A percentile compares a stretch with the other conserved stretches of the same genome.
Evolutionary conservation across 2,888 invertebrate genomes (phyloP).

Genomic region (Lumbricus terrestris): DNA sequence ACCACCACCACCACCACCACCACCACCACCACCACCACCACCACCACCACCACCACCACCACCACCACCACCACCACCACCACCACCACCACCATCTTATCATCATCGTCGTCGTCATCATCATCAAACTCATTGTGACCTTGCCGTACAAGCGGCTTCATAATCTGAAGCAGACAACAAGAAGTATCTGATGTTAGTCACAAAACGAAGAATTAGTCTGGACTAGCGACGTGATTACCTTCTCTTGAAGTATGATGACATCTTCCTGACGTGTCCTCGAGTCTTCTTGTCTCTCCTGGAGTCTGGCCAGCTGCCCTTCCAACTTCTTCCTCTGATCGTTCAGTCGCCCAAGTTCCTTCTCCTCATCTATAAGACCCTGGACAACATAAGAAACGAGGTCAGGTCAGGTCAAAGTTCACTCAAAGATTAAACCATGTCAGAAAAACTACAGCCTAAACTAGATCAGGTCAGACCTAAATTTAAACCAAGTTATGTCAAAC

Average conservation of each 20-base stretch:
- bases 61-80: too few species aligned
- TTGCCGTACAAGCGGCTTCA: too few species aligned
- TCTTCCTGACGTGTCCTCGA: not conserved
- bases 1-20: too few species aligned
- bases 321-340: slow-evolving; percentile 14
- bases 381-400: not conserved
- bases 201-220: not conserved
- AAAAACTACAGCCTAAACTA: not conserved
- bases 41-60: too few species aligned
- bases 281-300: not conserved
- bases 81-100: too few species aligned
- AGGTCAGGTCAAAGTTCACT: not conserved
- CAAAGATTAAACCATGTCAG: not conserved
- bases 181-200: not conserved
- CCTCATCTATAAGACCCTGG: slow-evolving; percentile 26
- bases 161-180: not conserved
- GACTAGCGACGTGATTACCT: not conserved
- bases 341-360: slow-evolving; percentile 17
- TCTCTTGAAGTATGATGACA: not conserved
- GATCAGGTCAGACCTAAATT: not conserved
- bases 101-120: too few species aligned
- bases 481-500: not conserved
- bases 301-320: slow-evolving; percentile 4
- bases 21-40: too few species aligned
- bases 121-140: too few species aligned